Evolutionary conservation across 2,888 invertebrate species (phyloP), one percentile per base, ranked within the genome.

Genomic region (Orthonevra nobilis): DNA sequence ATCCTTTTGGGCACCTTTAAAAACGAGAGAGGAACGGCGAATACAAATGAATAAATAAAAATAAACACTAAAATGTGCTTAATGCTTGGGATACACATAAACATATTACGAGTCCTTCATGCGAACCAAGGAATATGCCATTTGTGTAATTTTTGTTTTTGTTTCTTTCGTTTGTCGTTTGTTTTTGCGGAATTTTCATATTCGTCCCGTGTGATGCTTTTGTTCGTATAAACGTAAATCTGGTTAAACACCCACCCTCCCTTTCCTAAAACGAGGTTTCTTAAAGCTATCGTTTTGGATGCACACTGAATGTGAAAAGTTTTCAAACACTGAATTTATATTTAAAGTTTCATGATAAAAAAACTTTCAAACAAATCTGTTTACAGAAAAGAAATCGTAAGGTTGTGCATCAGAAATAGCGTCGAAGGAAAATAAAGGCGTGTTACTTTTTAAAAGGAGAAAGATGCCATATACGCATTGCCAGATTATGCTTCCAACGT

Each of bases 61-160:
- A 44, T 40, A 36, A 61, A 54, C 61, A 61, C 44, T 61, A 74
- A 74, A 56, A 56, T 48, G 14, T 73, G 26, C 69, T 42, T 69
- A 69, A 68, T 61, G 60, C 60, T 60, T 40, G 50, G 36, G 28
- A 54, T 28, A 12, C 54, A 46, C 34, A 74, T 54, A 28, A 61
- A 54, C 54, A 60, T 54, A 74, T 56, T 46, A 61, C 12, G 40
- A 44, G 34, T 50, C 58, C 48, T 40, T 34, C 12, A 30, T 15
- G 40, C 14, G 28, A 68, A 52, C 42, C n/a, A 44, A 44, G 66
- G 66, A 60, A 54, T 20, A 17, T 61, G 9, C 30, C 26, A 52
- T 60, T 40, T 36, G 26, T 42, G n/a, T 42, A n/a, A n/a, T n/a
- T n/a, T n/a, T n/a, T n/a, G n/a, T n/a, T n/a, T n/a, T n/a, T n/a